Percentiles rank a stretch among this genome's conserved stretches.
Evolutionary conservation across 2,113 vertebrate species (phyloP).

Genomic region (Turnix velox): DNA sequence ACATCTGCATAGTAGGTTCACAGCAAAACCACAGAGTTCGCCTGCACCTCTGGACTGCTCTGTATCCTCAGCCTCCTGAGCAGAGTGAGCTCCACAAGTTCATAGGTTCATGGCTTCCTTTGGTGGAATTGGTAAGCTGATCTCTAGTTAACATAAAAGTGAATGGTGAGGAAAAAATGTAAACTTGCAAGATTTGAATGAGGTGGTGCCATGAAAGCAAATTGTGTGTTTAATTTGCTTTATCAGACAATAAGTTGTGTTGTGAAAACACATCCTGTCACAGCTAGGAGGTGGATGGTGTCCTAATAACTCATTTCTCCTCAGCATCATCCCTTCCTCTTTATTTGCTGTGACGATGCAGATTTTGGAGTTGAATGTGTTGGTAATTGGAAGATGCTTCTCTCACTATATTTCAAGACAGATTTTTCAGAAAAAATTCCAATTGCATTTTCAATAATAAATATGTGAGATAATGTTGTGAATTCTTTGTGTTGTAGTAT

Average conservation of each 20-base stretch:
- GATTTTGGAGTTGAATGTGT: background rate
- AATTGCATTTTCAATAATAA: background rate
- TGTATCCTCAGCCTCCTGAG: rapidly evolving
- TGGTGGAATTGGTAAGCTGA: background rate
- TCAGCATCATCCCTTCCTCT: background rate
- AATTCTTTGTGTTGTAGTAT: background rate
- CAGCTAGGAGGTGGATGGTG: slow-evolving; percentile 5
- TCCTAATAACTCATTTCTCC: background rate
- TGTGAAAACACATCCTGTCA: slow-evolving; percentile 23
- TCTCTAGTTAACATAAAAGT: background rate
- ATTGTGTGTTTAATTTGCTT: slow-evolving; percentile 18
- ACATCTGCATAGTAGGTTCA: rapidly evolving
- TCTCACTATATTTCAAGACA: background rate
- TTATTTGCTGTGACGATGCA: background rate
- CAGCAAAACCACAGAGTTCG: background rate
- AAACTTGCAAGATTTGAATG: background rate
- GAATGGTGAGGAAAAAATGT: background rate
- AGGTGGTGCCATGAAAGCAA: slow-evolving; percentile 2
- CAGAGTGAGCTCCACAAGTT: background rate
- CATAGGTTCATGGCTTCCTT: background rate
- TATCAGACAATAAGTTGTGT: slow-evolving; percentile 7
- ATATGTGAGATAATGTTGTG: background rate
- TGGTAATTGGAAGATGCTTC: slow-evolving; percentile 2
- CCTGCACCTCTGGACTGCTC: background rate
- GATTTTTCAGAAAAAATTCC: background rate